Conservation (phyloP, 2,888 invertebrate species). For the Stenurella melanura region DNA sequence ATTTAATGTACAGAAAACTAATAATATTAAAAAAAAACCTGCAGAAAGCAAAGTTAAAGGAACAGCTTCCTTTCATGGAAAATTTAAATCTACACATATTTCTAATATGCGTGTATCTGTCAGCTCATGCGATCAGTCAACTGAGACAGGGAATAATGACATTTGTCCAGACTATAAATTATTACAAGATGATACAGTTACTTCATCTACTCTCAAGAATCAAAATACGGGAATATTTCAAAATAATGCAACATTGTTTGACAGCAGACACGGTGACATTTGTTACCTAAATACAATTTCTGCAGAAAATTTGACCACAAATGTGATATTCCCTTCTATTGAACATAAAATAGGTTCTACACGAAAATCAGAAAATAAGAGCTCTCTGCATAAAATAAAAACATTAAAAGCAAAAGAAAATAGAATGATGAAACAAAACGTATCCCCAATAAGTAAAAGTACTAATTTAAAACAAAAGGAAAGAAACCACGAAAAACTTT, state of each 20-base stretch:
- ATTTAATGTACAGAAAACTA: constrained; percentile 74
- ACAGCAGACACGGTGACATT: not conserved
- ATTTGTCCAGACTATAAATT: not conserved
- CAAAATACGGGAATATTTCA: not conserved
- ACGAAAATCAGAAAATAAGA: constrained; percentile 58
- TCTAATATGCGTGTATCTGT: not conserved
- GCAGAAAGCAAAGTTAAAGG: not conserved
- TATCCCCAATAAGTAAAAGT: constrained; percentile 64
- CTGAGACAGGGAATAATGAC: not conserved
- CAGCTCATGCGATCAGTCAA: not conserved
- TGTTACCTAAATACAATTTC: constrained; percentile 5
- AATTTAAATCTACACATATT: constrained; percentile 12
- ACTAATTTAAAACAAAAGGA: constrained; percentile 55
- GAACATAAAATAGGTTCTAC: constrained; percentile 1
- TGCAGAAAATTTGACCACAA: constrained; percentile 1
- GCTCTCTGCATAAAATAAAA: not conserved
- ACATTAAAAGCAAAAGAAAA: constrained; percentile 69
- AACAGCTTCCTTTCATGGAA: not conserved
- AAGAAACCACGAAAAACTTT: constrained; percentile 58
- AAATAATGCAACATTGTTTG: constrained; percentile 2
- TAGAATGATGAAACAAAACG: constrained; percentile 61
- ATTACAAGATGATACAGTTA: not conserved
- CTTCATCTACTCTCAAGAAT: not conserved
- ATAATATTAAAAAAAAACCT: constrained; percentile 72
- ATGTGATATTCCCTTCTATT: not conserved